Evolutionary conservation across 1,140 invertebrate genomes (phyloP).

Genomic region (Magallana ariakensis): DNA sequence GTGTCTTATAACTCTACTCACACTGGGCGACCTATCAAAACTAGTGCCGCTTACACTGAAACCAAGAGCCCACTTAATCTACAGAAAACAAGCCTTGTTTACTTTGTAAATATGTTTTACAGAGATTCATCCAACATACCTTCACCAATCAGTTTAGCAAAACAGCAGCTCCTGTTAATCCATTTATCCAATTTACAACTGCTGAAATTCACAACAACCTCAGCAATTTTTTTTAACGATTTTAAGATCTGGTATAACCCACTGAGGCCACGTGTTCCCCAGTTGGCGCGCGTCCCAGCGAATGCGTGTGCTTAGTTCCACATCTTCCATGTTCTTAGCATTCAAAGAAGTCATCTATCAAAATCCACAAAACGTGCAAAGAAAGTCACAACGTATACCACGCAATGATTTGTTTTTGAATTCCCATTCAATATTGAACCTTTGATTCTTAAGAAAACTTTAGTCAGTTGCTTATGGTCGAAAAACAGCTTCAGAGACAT

Average conservation of each 20-base stretch:
- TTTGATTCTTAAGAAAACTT: neutral
- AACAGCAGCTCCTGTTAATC: neutral
- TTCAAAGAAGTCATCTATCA: neutral
- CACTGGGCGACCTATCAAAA: neutral
- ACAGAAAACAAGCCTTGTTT: conserved; percentile 22
- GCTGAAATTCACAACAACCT: neutral
- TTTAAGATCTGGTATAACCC: conserved; percentile 9
- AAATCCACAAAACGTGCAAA: neutral
- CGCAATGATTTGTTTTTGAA: neutral
- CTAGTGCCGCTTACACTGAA: neutral
- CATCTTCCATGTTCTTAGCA: neutral
- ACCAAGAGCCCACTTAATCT: conserved; percentile 14
- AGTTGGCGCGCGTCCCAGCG: neutral
- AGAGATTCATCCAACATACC: conserved; percentile 19
- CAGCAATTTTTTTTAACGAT: conserved; percentile 5
- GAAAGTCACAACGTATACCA: neutral
- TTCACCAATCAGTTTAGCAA: neutral
- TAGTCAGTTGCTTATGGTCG: too few species aligned
- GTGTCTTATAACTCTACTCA: neutral
- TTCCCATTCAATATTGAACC: neutral
- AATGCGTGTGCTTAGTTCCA: neutral
- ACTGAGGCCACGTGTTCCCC: neutral
- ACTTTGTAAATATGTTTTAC: conserved; percentile 28
- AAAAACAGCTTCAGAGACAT: too few species aligned
- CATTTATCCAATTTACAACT: conserved; percentile 19